Base-by-base conservation (phyloP, 2,797 vertebrate genomes). In the Gobio occitaniae region DNA sequence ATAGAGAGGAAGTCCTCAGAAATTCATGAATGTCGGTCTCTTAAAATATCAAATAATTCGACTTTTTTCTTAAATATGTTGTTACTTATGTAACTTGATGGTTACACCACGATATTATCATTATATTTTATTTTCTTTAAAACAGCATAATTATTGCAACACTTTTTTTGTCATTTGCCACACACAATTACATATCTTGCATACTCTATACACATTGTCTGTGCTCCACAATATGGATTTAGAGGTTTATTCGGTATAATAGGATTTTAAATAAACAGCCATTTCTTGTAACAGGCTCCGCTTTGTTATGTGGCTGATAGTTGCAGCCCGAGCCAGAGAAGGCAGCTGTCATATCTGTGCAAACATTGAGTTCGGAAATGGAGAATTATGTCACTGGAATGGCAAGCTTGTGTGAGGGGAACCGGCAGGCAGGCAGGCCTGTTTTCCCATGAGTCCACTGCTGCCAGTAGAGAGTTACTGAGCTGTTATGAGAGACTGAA, bases 261-360 rank as follows among this genome's bases (percentile, higher is more conserved):
- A 88, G 86, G 88, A 86, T 90, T 92, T 90, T 87, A 91, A 90
- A 93, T 92, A 91, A 93, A 91, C 89, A 90, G 81, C 10, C 71
- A 84, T 86, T 74, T 86, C 80, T 68, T 89, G 88, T 87, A 92
- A 89, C 87, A 86, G 84, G 88, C 84, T 79, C 71, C 66, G 86
- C 88, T 89, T 90, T 92, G 91, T 91, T 89, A 83, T 89, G 86
- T 86, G 86, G 87, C 88, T 89, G 82, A 90, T 89, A 84, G 86
- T 81, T 84, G 65, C 41, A 61, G 59, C 78, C 85, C 65, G 76
- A 86, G 56, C 88, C 89, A 86, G 86, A 78, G 54, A 85, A 87
- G 90, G 86, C 90, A 91, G 90, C 90, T 93, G 92, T 90, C 90
- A 88, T 68, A 87, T 88, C 86, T 89, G 89, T 90, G 80, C 80